These are phyloP conservation scores for Nomada flava DNA, from an alignment of 2,888 invertebrate species.

Conservation along the genomic window DNA sequence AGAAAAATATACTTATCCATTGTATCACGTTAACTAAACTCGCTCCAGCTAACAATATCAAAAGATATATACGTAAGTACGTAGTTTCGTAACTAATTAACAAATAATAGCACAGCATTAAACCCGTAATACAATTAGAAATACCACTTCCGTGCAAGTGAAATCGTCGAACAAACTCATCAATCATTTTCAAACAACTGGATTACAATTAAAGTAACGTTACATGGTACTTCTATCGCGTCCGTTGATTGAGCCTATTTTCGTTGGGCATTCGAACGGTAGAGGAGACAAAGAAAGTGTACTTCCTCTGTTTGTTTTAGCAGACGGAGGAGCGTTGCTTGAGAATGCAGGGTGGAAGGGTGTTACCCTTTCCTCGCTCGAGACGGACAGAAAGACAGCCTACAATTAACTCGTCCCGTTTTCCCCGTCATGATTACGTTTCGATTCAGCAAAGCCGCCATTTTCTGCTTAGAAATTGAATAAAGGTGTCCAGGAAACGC, in stretches of 20 bases:
- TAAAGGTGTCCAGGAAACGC: slow-evolving; percentile 73
- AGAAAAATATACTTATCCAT: no score
- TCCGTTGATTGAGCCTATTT: slow-evolving; percentile 25
- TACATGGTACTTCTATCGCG: not conserved
- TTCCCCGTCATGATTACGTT: slow-evolving; percentile 53
- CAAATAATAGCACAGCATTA: not conserved
- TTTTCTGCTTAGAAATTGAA: slow-evolving; percentile 76
- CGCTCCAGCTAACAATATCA: no score
- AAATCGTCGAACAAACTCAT: not conserved
- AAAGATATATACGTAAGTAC: no score
- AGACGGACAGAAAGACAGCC: slow-evolving; percentile 76
- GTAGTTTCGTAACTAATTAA: not conserved
- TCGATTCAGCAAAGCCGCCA: slow-evolving; percentile 64
- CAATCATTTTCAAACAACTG: not conserved
- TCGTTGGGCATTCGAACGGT: slow-evolving; percentile 5
- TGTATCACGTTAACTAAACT: no score
- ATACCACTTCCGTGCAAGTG: no score
- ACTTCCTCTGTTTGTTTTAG: slow-evolving; percentile 68
- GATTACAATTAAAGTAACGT: slow-evolving; percentile 8
- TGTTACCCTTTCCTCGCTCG: slow-evolving; percentile 67
- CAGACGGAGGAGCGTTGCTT: slow-evolving; percentile 26
- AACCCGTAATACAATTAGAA: not conserved
- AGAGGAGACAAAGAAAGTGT: not conserved
- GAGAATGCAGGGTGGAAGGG: slow-evolving; percentile 38
- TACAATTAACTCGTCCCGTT: slow-evolving; percentile 76